Evolutionary conservation across 2,113 vertebrate species (phyloP), one percentile per base, ranked within the genome.

Genomic region (Hyaena hyaena): DNA sequence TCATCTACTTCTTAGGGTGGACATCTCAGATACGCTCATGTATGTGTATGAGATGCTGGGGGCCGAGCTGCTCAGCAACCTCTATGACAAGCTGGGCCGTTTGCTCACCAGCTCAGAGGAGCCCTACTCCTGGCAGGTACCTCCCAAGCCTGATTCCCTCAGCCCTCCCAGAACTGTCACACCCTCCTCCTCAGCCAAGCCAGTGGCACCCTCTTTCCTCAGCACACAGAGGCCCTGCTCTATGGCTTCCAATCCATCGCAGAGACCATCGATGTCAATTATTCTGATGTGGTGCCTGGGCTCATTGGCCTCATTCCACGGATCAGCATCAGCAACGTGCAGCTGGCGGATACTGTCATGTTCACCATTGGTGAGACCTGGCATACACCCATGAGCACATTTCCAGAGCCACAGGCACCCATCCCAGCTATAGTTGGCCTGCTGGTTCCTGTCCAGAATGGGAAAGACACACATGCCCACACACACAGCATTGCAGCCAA

Each of bases 41-140:
- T 99, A 99, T 0, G 99, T 99, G 84, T 99, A 99, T 2, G 99
- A 99, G 98, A 99, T 99, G 99, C 99, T 99, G 98, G 99, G 99
- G 10, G 99, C 99, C 0, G 99, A 99, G 99, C 99, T 99, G 97
- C 99, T 99, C 95, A 99, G 99, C 98, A 99, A 99, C 98, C 99
- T 99, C 95, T 99, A 99, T 95, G 99, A 99, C 97, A 99, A 99
- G 98, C 99, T 99, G 86, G 99, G 99, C 76, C 99, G 99, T 96
- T 99, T 99, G 96, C 99, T 99, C 97, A 99, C 99, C 93, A 99
- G 99, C 96, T 99, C 99, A 0, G 99, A 99, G 94, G 99, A 99
- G 98, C 99, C 99, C 0, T 99, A 99, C 43, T 99, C 99, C 0
- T 99, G 99, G 99, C 99, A 99, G 99, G 99, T 99, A 98, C 58